Percentiles rank a stretch among this genome's conserved stretches.
These are phyloP conservation scores for Potorous gilbertii DNA, from an alignment of 2,797 vertebrate genomes.

Conservation along the genomic window DNA sequence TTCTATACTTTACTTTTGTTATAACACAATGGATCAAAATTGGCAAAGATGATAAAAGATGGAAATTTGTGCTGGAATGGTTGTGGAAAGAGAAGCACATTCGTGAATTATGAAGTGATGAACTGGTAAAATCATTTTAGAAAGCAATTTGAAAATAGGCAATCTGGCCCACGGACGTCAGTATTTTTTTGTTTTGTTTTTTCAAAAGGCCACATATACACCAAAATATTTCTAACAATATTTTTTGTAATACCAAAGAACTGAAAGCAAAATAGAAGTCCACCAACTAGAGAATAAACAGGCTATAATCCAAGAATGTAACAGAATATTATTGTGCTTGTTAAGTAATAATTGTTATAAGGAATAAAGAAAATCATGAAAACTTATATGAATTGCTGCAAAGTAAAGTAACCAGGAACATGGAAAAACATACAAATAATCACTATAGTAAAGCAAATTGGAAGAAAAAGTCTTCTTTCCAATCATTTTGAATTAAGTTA, in stretches of 20 bases:
- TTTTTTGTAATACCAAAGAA: not conserved
- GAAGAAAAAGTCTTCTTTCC: not conserved
- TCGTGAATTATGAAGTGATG: not conserved
- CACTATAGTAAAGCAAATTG: not conserved
- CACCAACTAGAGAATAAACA: conserved; percentile 27
- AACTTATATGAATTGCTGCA: not conserved
- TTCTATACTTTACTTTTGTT: not conserved
- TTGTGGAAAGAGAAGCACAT: not conserved
- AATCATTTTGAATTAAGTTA: conserved; percentile 31
- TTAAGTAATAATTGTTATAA: conserved; percentile 10
- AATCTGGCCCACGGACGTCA: not conserved
- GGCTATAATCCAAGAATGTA: not conserved
- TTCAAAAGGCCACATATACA: not conserved
- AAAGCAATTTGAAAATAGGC: not conserved
- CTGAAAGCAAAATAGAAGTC: not conserved
- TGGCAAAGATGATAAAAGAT: not conserved
- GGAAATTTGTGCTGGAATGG: not conserved
- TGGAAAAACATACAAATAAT: not conserved
- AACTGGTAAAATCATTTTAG: not conserved
- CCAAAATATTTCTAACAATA: not conserved
- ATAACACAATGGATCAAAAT: not conserved
- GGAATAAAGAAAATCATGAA: not conserved
- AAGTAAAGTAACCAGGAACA: not conserved
- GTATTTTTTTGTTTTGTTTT: not conserved
- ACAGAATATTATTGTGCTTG: conserved; percentile 11